Evolutionary conservation across 2,113 vertebrate species (phyloP), one percentile per base, ranked within the genome.

Genomic region (Corvus hawaiiensis): DNA sequence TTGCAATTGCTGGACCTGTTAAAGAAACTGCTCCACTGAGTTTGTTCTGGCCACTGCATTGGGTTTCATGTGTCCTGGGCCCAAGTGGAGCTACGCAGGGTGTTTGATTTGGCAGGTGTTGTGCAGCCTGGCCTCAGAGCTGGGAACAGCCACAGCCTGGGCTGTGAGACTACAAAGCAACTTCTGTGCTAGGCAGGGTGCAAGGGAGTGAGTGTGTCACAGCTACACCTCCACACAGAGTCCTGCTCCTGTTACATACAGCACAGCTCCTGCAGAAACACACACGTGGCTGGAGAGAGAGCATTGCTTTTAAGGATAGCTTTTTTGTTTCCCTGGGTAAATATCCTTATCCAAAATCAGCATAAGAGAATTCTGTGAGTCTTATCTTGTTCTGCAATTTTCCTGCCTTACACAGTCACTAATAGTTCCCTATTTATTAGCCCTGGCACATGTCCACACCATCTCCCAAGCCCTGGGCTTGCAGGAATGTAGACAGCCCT

Each of bases 331-430:
- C 15, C 33, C 20, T 73, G 63, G 20, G 54, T 79, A 92, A 91
- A 89, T 76, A 87, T 8, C 35, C 32, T 97, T 95, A 95, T 94
- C 91, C 87, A 39, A 91, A 91, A 85, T 48, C 67, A 87, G n/a
- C 12, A 11, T 73, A 37, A 43, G 64, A 76, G 74, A 90, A 54
- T 87, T 89, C 49, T 54, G 41, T 87, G 74, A 54, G 69, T 68
- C 93, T 97, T 96, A 96, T 90, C 82, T 74, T 43, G 75, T 79
- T 91, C 89, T 94, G 78, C 78, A 89, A 79, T 95, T 95, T 96
- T 92, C 59, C 87, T 96, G 89, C 90, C 86, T 93, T 83, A 46
- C 59, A 43, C 39, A 63, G 75, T 63, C 75, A 74, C 75, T 83
- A 67, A 39, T 41, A 79, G 72, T n/a, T 96, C 46, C 84, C 71